These are phyloP conservation scores for Amia ocellicauda DNA, from an alignment of 2,113 vertebrate genomes.

Conservation along the genomic window DNA sequence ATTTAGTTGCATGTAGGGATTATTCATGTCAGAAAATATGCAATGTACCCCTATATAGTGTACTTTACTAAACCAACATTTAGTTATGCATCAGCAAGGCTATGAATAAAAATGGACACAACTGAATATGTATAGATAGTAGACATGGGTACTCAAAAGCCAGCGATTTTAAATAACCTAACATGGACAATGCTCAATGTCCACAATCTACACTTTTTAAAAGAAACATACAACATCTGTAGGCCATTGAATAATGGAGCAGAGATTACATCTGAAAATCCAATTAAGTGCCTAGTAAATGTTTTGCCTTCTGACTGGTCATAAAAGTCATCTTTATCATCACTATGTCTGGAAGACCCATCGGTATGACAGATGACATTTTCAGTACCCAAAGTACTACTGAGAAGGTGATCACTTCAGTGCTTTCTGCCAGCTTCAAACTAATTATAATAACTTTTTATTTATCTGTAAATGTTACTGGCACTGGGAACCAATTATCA, in stretches of 20 bases:
- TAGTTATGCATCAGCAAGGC: too few relatives aligned
- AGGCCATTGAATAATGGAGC: not conserved
- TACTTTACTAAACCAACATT: too few relatives aligned
- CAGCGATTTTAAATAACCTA: too few relatives aligned
- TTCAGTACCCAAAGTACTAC: not conserved
- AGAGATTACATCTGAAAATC: not conserved
- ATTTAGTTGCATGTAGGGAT: too few relatives aligned
- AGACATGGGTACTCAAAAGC: too few relatives aligned
- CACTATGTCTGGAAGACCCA: not conserved
- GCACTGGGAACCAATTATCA: conserved; percentile 5
- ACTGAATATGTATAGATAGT: too few relatives aligned
- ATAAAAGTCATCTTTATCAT: conserved; percentile 10
- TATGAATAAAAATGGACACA: too few relatives aligned
- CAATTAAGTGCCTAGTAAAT: conserved; percentile 19
- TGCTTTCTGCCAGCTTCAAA: conserved; percentile 3
- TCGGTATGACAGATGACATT: conserved; percentile 6
- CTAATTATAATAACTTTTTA: conserved; percentile 16
- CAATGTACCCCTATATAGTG: too few relatives aligned
- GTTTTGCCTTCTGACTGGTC: conserved; percentile 7
- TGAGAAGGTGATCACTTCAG: conserved; percentile 1
- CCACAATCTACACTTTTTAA: not conserved
- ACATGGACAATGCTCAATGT: too few relatives aligned
- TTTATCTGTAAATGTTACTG: conserved; percentile 7
- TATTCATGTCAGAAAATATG: too few relatives aligned
- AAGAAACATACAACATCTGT: not conserved